Evolutionary conservation across 2,797 vertebrate species (phyloP), one percentile per base, ranked within the genome.

Genomic region (Hafferia zeledoni): DNA sequence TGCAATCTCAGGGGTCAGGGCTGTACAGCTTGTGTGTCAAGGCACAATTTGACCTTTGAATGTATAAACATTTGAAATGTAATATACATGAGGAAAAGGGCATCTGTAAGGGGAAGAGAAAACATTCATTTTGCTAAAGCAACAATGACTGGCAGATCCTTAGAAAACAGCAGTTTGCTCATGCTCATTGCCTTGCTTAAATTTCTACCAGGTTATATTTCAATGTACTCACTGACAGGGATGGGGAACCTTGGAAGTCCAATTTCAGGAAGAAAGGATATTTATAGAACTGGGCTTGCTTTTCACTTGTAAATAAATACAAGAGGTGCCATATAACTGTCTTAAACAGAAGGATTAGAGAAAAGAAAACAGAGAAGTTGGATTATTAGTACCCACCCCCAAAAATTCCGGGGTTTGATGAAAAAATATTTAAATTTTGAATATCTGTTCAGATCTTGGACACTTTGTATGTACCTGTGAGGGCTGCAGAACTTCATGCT

Each of bases 1-100:
- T 28, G 28, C 9, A 0, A 22, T n/a, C 18, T 41, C 55, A 28
- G 0, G 0, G 33, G 25, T 49, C 39, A 56, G 5, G 4, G 69
- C 27, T 56, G 31, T 33, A 37, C 0, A 91, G 18, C 27, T 60
- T 56, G 27, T 25, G 46, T 59, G 44, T 63, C 56, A 77, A 74
- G 64, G 49, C 64, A 80, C 49, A 74, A 4, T 41, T 67, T 83
- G 64, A n/a, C 64, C 60, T 89, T 85, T 55, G 57, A 59, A 59
- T 55, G 37, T 49, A 33, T 25, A 75, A 81, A 64, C 41, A 64
- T 41, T 44, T 64, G 33, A 94, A 67, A 59, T 44, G 33, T 11
- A 55, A 9, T 27, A 13, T 35, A 47, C 25, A 24, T 20, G 39
- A 80, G 47, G 55, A 83, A 89, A 87, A 91, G 35, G 47, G 71